These are phyloP conservation scores for Diplolepis rosae DNA, from an alignment of 2,888 invertebrate species.

Conservation along the genomic window DNA sequence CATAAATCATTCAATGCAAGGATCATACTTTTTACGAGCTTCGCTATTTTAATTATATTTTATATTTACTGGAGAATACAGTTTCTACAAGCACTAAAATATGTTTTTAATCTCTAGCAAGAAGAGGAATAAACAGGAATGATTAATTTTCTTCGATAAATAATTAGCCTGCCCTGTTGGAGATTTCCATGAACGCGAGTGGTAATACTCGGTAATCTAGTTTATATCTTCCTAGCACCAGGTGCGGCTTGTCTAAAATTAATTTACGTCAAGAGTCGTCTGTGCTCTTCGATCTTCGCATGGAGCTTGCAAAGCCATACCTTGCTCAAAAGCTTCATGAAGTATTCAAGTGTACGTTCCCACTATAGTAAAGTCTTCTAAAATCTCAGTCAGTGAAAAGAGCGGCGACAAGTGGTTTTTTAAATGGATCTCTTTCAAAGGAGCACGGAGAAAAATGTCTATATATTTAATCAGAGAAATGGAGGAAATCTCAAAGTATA, in stretches of 20 bases:
- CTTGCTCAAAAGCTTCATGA: constrained; percentile 16
- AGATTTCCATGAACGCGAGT: neutral
- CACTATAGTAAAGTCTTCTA: constrained; percentile 15
- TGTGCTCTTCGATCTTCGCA: neutral
- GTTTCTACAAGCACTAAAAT: too few species aligned
- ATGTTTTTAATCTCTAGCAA: neutral
- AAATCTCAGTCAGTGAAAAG: constrained; percentile 23
- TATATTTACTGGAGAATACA: too few species aligned
- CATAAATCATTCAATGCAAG: too few species aligned
- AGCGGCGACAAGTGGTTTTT: constrained; percentile 18
- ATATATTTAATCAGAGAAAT: neutral
- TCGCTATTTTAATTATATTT: too few species aligned
- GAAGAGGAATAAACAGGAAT: neutral
- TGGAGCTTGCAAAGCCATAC: constrained; percentile 12
- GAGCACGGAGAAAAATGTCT: neutral
- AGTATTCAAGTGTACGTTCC: constrained; percentile 19
- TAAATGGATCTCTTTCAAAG: constrained; percentile 26
- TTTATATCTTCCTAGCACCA: neutral
- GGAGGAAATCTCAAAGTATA: neutral
- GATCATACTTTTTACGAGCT: too few species aligned
- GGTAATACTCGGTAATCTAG: neutral
- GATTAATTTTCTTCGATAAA: neutral
- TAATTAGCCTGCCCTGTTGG: neutral
- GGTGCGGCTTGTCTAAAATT: neutral
- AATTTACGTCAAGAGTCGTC: constrained; percentile 12